Evolutionary conservation across 2,888 invertebrate species (phyloP).

Genomic region (Oscheius onirici): DNA sequence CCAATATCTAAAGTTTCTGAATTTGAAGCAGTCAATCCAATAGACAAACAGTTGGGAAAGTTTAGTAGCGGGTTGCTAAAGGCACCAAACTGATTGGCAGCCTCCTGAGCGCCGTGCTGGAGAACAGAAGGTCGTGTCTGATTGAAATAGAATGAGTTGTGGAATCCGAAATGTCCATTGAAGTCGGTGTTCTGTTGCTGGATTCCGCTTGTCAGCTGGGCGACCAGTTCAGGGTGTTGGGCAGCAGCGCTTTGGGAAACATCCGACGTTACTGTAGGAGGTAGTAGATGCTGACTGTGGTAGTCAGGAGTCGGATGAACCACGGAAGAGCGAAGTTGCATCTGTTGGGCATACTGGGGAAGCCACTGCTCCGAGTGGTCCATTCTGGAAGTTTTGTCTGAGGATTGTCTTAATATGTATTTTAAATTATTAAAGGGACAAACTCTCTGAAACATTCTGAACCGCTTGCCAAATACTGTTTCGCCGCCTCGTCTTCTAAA

Average conservation of each 20-base stretch:
- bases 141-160: not conserved
- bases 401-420: too few relatives aligned
- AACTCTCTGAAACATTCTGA: not conserved
- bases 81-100: not conserved
- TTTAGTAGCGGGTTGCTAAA: not conserved
- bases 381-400: not conserved
- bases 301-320: not conserved
- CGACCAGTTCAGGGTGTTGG: conserved; percentile 15
- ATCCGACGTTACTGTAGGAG: not conserved
- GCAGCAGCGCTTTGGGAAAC: not conserved
- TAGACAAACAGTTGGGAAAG: conserved; percentile 6
- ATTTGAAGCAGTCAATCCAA: too few relatives aligned
- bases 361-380: not conserved
- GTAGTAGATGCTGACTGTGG: not conserved
- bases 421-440: too few relatives aligned
- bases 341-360: not conserved
- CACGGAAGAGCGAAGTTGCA: not conserved
- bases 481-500: not conserved
- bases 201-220: not conserved
- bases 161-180: too few relatives aligned
- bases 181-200: not conserved
- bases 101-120: not conserved
- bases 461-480: not conserved
- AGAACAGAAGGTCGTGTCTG: conserved; percentile 3
- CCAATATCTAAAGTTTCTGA: not conserved